Evolutionary conservation across 2,888 invertebrate genomes (phyloP).

Genomic region (Drosophila multiciliata): DNA sequence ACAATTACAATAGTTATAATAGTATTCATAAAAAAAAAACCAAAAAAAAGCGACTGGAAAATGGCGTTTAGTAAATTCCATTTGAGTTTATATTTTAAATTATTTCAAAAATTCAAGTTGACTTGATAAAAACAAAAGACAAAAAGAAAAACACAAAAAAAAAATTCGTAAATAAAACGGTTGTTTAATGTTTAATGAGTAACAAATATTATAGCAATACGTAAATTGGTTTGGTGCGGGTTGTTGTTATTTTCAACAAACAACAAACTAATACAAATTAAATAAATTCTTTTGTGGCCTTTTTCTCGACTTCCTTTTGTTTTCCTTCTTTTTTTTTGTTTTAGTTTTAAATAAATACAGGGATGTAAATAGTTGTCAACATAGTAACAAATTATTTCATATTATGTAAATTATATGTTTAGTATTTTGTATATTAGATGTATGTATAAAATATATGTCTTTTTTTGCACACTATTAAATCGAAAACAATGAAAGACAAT

Average conservation of each 20-base stretch:
- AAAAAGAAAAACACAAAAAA: slow-evolving; percentile 13
- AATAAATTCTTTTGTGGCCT: slow-evolving; percentile 74
- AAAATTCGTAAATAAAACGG: slow-evolving; percentile 12
- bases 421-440: slow-evolving; percentile 20
- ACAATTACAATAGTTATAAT: slow-evolving; percentile 12
- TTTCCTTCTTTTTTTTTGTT: not conserved
- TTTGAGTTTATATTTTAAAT: slow-evolving; percentile 5
- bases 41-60: slow-evolving; percentile 22
- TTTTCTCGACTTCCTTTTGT: slow-evolving; percentile 9
- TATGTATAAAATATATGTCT: slow-evolving; percentile 67
- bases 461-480: slow-evolving; percentile 37
- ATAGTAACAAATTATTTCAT: slow-evolving; percentile 32
- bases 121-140: not conserved
- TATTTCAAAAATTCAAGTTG: slow-evolving; percentile 2
- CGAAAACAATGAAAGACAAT: slow-evolving; percentile 3
- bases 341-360: slow-evolving; percentile 60
- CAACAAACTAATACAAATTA: slow-evolving; percentile 78
- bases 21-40: slow-evolving; percentile 11
- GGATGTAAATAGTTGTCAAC: slow-evolving; percentile 44
- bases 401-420: slow-evolving; percentile 23
- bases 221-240: slow-evolving; percentile 65
- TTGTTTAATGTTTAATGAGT: slow-evolving; percentile 31
- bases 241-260: slow-evolving; percentile 58
- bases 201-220: slow-evolving; percentile 56
- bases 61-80: slow-evolving; percentile 26